Evolutionary conservation across 2,797 vertebrate species (phyloP), one percentile per base, ranked within the genome.

Genomic region (Tinamus major): DNA sequence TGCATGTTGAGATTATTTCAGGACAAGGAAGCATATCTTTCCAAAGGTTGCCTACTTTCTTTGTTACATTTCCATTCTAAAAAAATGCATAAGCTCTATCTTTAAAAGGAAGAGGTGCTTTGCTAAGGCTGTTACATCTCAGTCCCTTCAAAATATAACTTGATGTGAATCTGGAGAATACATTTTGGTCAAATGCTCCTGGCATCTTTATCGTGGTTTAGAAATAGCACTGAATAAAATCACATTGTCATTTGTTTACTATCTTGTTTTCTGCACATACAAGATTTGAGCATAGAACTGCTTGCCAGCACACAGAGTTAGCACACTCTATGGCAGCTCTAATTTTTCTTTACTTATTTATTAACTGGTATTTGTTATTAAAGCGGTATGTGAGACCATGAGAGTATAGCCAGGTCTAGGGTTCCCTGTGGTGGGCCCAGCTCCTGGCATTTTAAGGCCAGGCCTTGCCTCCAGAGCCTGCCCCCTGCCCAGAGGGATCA

Each of bases 391-490:
- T 13, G 1, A 79, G 81, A 63, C 3, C 42, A 2, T 39, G n/a
- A 64, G 35, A 27, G 3, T 18, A 33, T 2, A 3, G 69, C 2
- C n/a, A 31, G 81, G 3, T 48, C 41, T 14, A 51, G 7, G 19
- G 8, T 0, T 58, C 3, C 17, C 11, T 12, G 21, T 49, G 24
- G 19, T 5, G 7, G 10, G 3, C 19, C 26, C 19, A 18, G 53
- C 53, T 55, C 29, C 53, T 31, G 18, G 35, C 13, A 21, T 18
- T 9, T 15, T 3, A 16, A 10, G 10, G 10, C 24, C 44, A 14
- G 8, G 10, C 1, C 17, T 29, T 26, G 16, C 20, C 42, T 17
- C 5, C 29, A 58, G 16, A 7, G 23, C 4, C 53, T 48, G 21
- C 8, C 6, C 19, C 3, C 8, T 3, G 7, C 9, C 8, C 14